Conservation (phyloP, 2,113 vertebrate species). For the Hemicordylus capensis region DNA sequence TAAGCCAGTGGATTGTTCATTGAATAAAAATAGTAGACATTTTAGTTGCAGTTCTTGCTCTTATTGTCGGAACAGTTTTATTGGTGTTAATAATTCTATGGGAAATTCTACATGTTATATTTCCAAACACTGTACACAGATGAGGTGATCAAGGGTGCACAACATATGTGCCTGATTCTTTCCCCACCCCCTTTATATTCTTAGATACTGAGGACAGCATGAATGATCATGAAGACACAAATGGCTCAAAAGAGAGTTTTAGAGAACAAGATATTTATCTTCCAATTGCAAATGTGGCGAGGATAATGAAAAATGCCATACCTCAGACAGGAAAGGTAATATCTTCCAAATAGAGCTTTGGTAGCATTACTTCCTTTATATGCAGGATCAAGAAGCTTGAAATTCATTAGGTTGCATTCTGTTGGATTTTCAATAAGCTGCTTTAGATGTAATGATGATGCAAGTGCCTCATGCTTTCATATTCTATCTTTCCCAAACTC, state of each 20-base stretch:
- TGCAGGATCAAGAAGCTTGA: background rate
- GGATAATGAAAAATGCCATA: constrained; percentile 99
- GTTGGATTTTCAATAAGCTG: background rate
- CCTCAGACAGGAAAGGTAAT: constrained; percentile 97
- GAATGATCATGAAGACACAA: constrained; percentile 94
- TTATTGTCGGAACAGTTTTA: too few species aligned
- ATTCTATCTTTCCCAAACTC: background rate
- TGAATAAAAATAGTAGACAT: too few species aligned
- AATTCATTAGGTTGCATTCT: background rate
- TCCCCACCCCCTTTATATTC: constrained; percentile 42
- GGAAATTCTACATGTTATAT: background rate
- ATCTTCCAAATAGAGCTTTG: background rate
- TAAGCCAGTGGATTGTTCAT: too few species aligned
- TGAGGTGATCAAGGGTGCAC: background rate
- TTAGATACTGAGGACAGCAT: constrained; percentile 89
- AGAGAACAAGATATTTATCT: constrained; percentile 99
- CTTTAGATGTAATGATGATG: background rate
- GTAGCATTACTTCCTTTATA: background rate
- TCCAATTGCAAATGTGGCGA: constrained; percentile 97
- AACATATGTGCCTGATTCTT: constrained; percentile 30
- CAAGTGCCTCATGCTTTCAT: background rate
- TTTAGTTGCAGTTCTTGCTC: too few species aligned
- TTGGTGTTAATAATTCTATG: background rate
- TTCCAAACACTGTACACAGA: background rate
- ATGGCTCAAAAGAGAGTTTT: constrained; percentile 94